Base-by-base conservation (phyloP, 1,140 invertebrate species). In the Lepidostoma basale region DNA sequence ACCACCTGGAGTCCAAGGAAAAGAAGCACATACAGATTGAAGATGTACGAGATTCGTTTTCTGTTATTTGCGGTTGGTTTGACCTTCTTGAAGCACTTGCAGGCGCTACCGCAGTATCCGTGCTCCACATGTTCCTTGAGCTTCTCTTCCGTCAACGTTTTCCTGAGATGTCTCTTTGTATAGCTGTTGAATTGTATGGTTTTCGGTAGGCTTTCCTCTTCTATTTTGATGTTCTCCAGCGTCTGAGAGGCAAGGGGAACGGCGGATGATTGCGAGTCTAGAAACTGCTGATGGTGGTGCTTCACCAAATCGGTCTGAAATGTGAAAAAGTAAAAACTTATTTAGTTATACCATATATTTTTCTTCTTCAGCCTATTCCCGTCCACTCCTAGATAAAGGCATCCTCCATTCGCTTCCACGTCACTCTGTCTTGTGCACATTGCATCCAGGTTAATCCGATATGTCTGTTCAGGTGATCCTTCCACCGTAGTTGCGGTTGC, bases 1-100 rank as follows among this genome's bases (percentile, higher is more conserved):
- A 83, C 76, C 44, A 88, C 81, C 56, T 86, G 80, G 9, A 89
- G 73, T 14, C 82, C 86, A 45, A 89, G 75, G 73, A 84, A 84
- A 26, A 83, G 44, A 70, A 85, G 81, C n/a, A 73, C 79, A 75
- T 81, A 85, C 0, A 88, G 33, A 72, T 82, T 85, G 30, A 28
- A 28, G 2, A 72, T 62, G 39, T 54, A 64, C 42, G 64, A 10
- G 8, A 45, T 8, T 28, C 40, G 49, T 14, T 45, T 47, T 36
- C 68, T 45, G 20, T 62, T 45, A 10, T 12, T n/a, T 33, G 33
- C 16, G 2, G 14, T 30, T 3, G 23, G 10, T 25, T 18, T 42
- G 20, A 56, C 16, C 20, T 30, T 63, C 3, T 33, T 42, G 0
- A 72, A 47, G 22, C 70, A 72, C 30, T 42, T 65, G 40, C 70